Conservation (phyloP, 2,797 vertebrate genomes). For the Ptychobarbus kaznakovi region DNA sequence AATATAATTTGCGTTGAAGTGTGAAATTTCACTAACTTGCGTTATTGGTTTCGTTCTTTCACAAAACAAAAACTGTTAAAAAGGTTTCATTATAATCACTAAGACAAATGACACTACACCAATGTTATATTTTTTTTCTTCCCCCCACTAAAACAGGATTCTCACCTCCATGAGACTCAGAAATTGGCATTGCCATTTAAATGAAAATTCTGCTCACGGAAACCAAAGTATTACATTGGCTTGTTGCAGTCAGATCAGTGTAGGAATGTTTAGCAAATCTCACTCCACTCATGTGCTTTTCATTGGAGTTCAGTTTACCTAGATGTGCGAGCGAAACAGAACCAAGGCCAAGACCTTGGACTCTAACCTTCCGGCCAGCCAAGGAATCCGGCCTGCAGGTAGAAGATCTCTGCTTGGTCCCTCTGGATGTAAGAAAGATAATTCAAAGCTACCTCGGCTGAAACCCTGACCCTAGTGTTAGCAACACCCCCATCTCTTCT, state of each 20-base stretch:
- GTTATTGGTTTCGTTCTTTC: not conserved
- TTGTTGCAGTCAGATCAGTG: conserved; percentile 15
- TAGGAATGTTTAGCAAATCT: conserved; percentile 2
- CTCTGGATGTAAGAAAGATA: conserved; percentile 15
- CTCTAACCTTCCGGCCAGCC: conserved; percentile 8
- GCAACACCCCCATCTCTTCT: not conserved
- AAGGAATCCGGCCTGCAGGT: conserved; percentile 19
- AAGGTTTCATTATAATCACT: not conserved
- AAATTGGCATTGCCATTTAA: not conserved
- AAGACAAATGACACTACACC: not conserved
- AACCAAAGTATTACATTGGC: conserved; percentile 62
- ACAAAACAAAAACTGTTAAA: not conserved
- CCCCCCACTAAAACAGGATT: not conserved
- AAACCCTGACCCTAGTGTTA: conserved; percentile 45
- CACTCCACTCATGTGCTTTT: conserved; percentile 44
- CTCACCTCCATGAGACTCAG: not conserved
- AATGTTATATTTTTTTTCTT: not conserved
- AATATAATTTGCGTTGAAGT: not conserved
- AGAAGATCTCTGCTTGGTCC: not conserved
- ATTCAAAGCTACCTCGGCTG: conserved; percentile 40
- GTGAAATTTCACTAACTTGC: not conserved
- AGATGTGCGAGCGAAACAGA: conserved; percentile 60
- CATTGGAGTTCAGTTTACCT: conserved; percentile 40
- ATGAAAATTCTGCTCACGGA: conserved; percentile 54
- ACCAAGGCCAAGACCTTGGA: conserved; percentile 27